phyloP scores from a whole-genome alignment of 2,888 invertebrate genomes.

The Charanyca ferruginea region DNA sequence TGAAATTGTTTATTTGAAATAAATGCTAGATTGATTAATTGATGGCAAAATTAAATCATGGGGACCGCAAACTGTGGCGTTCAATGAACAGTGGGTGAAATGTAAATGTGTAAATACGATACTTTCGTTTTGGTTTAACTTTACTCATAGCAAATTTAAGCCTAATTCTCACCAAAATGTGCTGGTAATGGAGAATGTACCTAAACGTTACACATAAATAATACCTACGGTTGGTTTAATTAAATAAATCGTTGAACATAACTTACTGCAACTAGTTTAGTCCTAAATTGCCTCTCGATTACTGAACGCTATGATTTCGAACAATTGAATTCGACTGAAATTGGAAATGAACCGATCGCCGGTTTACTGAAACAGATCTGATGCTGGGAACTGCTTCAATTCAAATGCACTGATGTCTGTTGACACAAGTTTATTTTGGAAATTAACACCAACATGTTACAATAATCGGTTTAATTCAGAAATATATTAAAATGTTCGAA shows the following conservation, averaged over 20 bases:
- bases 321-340: slow-evolving; percentile 41
- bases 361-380: slow-evolving; percentile 5
- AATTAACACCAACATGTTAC: slow-evolving; percentile 3
- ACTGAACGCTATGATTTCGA: slow-evolving; percentile 23
- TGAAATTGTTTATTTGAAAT: not conserved
- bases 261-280: slow-evolving; percentile 30
- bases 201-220: slow-evolving; percentile 17
- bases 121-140: slow-evolving; percentile 2
- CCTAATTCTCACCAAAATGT: not conserved
- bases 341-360: slow-evolving; percentile 10
- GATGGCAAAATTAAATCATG: not conserved
- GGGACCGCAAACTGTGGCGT: not conserved
- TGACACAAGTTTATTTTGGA: slow-evolving; percentile 1
- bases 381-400: not conserved
- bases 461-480: not conserved
- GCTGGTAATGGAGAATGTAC: not conserved
- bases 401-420: not conserved
- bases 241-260: slow-evolving; percentile 13
- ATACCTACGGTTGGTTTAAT: slow-evolving; percentile 1
- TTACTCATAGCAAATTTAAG: slow-evolving; percentile 17
- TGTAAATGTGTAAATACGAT: not conserved
- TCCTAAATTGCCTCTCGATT: slow-evolving; percentile 16
- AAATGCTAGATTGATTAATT: not conserved
- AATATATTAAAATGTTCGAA: not conserved
- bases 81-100: not conserved